Evolutionary conservation across 2,113 vertebrate species (phyloP).

Genomic region (Lamprologus sp.): DNA sequence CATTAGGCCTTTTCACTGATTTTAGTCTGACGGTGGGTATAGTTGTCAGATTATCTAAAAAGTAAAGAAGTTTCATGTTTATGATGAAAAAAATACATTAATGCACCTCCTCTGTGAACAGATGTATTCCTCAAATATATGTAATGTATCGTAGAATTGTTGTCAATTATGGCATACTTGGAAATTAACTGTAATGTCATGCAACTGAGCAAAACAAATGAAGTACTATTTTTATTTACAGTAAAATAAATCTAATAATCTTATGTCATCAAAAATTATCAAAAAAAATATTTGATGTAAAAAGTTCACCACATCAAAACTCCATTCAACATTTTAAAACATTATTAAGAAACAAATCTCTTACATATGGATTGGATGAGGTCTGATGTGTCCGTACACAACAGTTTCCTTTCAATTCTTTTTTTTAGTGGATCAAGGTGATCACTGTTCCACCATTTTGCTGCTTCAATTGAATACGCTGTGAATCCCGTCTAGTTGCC

Average conservation of each 20-base stretch:
- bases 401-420: not conserved
- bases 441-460: accelerated
- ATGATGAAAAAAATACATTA: no score
- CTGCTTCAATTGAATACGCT: accelerated
- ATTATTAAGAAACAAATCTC: not conserved
- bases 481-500: slow-evolving; percentile 11
- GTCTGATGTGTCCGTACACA: accelerated
- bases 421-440: accelerated
- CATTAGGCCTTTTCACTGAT: not conserved
- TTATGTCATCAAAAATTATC: no score
- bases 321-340: not conserved
- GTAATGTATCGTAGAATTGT: no score
- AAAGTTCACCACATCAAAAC: accelerated
- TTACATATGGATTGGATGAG: accelerated
- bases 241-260: no score
- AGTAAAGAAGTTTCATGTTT: not conserved
- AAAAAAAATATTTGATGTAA: not conserved
- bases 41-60: not conserved
- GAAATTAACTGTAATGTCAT: no score
- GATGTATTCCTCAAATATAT: not conserved
- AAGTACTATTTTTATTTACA: no score
- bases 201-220: no score
- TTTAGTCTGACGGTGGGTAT: not conserved
- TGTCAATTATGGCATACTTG: no score
- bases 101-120: accelerated